Percentiles rank a stretch among this genome's conserved stretches.
These are phyloP conservation scores for Tychaedon coryphoeus DNA, from an alignment of 2,113 vertebrate species.

Conservation along the genomic window DNA sequence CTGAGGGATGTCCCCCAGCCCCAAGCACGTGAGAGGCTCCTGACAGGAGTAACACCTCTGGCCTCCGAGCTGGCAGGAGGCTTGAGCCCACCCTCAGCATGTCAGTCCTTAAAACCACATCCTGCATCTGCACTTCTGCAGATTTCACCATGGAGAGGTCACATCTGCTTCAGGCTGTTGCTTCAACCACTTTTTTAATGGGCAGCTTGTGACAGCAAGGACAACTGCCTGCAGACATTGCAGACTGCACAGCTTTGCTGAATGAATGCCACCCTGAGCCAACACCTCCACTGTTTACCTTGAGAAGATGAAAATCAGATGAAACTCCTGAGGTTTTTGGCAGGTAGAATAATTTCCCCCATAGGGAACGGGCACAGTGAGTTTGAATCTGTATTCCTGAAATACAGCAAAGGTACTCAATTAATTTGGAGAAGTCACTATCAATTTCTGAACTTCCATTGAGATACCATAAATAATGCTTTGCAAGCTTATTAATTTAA, in stretches of 20 bases:
- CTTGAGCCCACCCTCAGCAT: background rate
- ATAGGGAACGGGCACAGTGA: background rate
- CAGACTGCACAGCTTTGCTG: background rate
- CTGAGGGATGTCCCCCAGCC: background rate
- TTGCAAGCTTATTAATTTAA: constrained; percentile 57
- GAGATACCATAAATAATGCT: constrained; percentile 39
- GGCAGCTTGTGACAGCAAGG: background rate
- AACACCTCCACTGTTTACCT: background rate
- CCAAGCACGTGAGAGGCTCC: fast-evolving
- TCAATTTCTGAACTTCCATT: constrained; percentile 40
- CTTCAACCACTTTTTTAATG: background rate
- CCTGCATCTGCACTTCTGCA: background rate
- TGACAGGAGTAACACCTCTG: fast-evolving
- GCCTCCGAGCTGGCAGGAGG: background rate
- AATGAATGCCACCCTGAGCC: background rate
- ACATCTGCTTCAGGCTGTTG: background rate
- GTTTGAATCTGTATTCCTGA: background rate
- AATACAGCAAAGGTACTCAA: constrained; percentile 27
- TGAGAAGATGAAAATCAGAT: constrained; percentile 5
- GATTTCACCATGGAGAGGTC: background rate
- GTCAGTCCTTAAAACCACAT: background rate
- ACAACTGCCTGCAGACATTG: background rate
- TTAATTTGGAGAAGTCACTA: constrained; percentile 39
- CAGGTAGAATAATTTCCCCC: background rate
- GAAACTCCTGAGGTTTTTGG: background rate